phyloP scores from a whole-genome alignment of 2,113 vertebrate species.

The Cheirogaleus medius region DNA sequence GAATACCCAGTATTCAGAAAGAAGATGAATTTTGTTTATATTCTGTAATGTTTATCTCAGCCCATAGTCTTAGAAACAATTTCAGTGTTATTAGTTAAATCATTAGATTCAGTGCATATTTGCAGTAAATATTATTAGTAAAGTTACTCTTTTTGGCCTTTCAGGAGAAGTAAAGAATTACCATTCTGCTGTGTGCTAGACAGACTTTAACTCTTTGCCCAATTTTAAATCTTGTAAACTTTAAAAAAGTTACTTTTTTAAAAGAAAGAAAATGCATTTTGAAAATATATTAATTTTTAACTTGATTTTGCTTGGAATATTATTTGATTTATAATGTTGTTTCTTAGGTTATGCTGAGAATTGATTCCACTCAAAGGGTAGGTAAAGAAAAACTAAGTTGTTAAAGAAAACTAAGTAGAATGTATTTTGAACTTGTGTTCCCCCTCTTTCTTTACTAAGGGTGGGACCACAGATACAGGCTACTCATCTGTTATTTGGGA shows the following conservation, averaged over 20 bases:
- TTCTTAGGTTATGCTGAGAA: conserved; percentile 13
- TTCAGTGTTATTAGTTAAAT: conserved; percentile 11
- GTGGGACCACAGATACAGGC: not conserved
- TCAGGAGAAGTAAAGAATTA: not conserved
- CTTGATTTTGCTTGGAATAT: conserved; percentile 39
- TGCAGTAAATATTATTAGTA: conserved; percentile 8
- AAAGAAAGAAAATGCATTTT: conserved; percentile 4
- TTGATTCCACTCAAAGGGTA: not conserved
- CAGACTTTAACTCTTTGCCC: not conserved
- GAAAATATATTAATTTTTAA: conserved; percentile 54
- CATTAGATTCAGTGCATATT: not conserved
- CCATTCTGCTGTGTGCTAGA: not conserved
- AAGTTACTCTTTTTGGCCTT: not conserved
- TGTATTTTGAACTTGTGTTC: not conserved
- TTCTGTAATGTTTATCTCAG: not conserved
- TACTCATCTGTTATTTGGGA: not conserved
- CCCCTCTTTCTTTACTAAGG: not conserved
- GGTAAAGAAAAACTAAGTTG: not conserved
- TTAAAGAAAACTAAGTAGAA: not conserved
- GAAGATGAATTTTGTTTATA: not conserved
- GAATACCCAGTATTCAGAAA: not conserved
- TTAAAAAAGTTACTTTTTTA: conserved; percentile 16
- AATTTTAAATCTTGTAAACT: not conserved
- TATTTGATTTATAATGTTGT: not conserved
- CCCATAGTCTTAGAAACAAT: not conserved